phyloP scores from a whole-genome alignment of 1,140 invertebrate species.

The Paraescarpia echinospica region DNA sequence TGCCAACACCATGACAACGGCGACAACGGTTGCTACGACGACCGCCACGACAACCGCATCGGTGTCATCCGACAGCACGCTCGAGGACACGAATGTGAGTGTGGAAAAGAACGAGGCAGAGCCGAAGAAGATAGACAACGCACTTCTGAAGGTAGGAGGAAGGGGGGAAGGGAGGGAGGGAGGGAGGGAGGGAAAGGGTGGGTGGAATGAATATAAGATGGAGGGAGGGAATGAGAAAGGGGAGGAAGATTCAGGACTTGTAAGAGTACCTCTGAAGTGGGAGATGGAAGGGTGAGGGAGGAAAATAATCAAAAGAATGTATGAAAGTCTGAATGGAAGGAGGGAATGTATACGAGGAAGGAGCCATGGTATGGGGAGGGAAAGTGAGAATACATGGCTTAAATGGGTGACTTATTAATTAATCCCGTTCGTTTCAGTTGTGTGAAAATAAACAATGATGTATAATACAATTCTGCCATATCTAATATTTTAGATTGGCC shows the following conservation, averaged over 20 bases:
- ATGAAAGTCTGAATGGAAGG: too few species aligned
- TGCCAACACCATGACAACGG: slow-evolving; percentile 61
- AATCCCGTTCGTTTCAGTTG: too few species aligned
- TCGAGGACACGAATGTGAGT: slow-evolving; percentile 35
- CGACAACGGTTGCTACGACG: slow-evolving; percentile 8
- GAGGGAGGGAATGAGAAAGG: background rate
- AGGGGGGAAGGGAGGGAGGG: background rate
- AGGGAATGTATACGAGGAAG: too few species aligned
- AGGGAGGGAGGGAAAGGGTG: background rate
- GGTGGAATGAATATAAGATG: background rate
- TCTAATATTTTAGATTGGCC: too few species aligned
- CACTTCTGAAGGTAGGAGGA: slow-evolving; percentile 72
- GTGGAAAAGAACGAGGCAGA: slow-evolving; percentile 54
- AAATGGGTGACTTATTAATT: too few species aligned
- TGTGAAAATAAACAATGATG: too few species aligned
- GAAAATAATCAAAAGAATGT: too few species aligned
- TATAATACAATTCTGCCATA: too few species aligned
- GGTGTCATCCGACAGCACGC: slow-evolving; percentile 19
- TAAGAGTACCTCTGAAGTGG: too few species aligned
- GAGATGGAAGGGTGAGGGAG: too few species aligned
- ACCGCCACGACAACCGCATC: background rate
- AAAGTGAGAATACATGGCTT: too few species aligned
- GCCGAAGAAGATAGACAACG: slow-evolving; percentile 64
- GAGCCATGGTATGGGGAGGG: too few species aligned
- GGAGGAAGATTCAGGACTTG: background rate